Conservation (phyloP, 2,113 vertebrate genomes). For the Pithys albifrons region DNA sequence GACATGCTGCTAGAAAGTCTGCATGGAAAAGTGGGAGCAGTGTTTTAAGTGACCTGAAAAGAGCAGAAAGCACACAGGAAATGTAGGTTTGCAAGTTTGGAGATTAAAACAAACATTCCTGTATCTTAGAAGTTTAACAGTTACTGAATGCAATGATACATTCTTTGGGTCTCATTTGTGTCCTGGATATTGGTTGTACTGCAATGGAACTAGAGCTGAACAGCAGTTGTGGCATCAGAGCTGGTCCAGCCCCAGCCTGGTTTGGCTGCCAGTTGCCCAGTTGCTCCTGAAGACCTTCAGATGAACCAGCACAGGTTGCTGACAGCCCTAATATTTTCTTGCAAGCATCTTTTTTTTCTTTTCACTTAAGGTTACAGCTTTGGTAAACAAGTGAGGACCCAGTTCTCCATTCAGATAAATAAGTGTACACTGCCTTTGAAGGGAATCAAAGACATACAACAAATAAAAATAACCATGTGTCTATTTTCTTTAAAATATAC, state of each 20-base stretch:
- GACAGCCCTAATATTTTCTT: background rate
- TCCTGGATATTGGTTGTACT: background rate
- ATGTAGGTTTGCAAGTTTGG: background rate
- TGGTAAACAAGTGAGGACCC: background rate
- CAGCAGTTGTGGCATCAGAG: background rate
- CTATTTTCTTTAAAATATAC: background rate
- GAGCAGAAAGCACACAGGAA: background rate
- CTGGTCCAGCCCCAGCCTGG: background rate
- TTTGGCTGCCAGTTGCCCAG: background rate
- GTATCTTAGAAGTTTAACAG: background rate
- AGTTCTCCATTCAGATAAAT: background rate
- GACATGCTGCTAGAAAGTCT: background rate
- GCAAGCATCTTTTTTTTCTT: background rate
- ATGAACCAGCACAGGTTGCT: background rate
- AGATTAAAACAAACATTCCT: background rate
- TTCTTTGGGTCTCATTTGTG: background rate
- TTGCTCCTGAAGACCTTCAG: background rate
- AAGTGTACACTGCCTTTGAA: background rate
- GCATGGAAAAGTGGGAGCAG: background rate
- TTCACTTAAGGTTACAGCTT: background rate
- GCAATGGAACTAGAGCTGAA: background rate
- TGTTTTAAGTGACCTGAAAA: background rate
- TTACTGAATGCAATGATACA: accelerated
- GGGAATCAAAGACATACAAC: background rate
- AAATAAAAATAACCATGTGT: background rate